Conservation (phyloP, 2,797 vertebrate genomes). For the Hippopotamyrus pictus region DNA sequence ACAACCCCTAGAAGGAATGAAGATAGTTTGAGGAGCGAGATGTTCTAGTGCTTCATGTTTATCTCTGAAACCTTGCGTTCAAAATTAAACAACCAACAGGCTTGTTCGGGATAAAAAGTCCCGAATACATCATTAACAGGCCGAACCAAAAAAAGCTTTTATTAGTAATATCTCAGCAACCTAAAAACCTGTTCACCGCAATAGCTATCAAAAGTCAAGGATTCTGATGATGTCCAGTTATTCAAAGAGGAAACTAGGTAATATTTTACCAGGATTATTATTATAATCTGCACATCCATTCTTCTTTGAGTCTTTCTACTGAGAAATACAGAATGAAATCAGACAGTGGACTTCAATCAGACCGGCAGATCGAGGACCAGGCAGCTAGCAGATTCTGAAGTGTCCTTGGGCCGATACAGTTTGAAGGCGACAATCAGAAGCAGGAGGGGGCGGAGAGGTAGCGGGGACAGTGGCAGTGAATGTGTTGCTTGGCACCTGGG, state of each 20-base stretch:
- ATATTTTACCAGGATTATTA: not conserved
- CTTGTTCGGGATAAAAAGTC: not conserved
- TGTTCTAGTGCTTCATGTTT: not conserved
- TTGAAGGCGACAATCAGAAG: not conserved
- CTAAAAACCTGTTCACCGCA: not conserved
- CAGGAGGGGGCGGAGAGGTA: not conserved
- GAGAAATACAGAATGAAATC: not conserved
- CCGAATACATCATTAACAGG: not conserved
- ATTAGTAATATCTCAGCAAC: not conserved
- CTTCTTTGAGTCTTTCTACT: not conserved
- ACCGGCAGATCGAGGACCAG: not conserved
- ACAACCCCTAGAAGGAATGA: not conserved
- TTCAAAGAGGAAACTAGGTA: not conserved
- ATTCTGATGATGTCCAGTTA: not conserved
- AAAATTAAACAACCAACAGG: not conserved
- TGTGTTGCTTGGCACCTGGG: not conserved
- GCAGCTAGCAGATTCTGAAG: not conserved
- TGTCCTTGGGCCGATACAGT: not conserved
- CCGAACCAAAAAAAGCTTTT: not conserved
- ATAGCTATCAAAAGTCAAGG: not conserved
- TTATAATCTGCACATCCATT: not conserved
- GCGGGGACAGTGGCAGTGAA: not conserved
- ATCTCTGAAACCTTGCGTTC: not conserved
- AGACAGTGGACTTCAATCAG: not conserved
- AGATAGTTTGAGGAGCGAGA: not conserved